A percentile compares a stretch with the other conserved stretches of the same genome.
phyloP scores from a whole-genome alignment of 64 coral and sea anemone species.

The Stichodactyla helianthus region DNA sequence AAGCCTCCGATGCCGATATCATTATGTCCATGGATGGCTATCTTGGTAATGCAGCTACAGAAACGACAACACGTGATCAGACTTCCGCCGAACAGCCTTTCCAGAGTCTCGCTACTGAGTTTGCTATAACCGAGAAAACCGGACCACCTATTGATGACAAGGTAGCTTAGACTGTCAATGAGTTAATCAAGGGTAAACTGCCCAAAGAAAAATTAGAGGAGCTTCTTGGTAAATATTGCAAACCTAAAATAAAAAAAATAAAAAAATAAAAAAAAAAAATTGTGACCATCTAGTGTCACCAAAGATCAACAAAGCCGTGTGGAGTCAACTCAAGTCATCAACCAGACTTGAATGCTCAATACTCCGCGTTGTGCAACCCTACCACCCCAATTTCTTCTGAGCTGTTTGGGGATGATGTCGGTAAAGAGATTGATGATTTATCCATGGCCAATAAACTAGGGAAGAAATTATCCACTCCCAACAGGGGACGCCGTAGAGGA shows the following conservation, averaged over 20 bases:
- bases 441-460: no score
- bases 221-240: no score
- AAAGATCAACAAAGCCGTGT: constrained; percentile 39
- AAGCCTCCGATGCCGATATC: neutral
- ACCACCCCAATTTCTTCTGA: neutral
- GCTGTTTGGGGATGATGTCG: no score
- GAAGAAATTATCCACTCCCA: no score
- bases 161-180: constrained; percentile 13
- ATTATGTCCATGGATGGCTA: neutral
- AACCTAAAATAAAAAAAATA: no score
- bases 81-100: no score
- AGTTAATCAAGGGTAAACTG: constrained; percentile 8
- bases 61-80: neutral
- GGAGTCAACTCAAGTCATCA: neutral
- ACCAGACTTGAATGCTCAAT: neutral
- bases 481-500: no score
- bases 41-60: constrained; percentile 2
- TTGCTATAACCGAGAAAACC: neutral
- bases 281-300: constrained; percentile 23
- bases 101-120: no score
- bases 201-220: constrained; percentile 19
- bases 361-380: no score
- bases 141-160: neutral
- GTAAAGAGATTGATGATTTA: no score
- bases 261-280: no score